Conservation (phyloP, 1,140 invertebrate species). For the Diorhabda carinulata region DNA sequence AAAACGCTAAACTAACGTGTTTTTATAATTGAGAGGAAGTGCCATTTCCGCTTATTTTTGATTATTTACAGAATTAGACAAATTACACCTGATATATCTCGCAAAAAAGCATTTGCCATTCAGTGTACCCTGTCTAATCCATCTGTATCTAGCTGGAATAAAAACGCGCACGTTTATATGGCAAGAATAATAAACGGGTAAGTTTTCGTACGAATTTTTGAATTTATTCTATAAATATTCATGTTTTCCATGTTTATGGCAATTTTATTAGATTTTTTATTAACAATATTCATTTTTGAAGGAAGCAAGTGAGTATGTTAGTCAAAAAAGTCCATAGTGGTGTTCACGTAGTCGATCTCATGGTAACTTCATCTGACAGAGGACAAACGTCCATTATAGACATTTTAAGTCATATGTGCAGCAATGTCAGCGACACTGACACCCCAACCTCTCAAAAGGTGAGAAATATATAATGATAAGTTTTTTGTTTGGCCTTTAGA, state of each 20-base stretch:
- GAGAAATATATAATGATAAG: not conserved
- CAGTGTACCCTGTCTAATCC: constrained; percentile 30
- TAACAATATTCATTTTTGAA: constrained; percentile 10
- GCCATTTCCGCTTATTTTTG: no score
- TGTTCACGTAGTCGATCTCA: constrained; percentile 29
- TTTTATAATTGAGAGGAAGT: no score
- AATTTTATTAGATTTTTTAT: not conserved
- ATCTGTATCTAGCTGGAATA: constrained; percentile 21
- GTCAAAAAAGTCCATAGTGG: constrained; percentile 22
- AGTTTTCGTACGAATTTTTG: not conserved
- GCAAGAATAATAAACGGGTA: constrained; percentile 28
- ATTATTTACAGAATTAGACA: constrained; percentile 22
- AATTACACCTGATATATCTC: constrained; percentile 17
- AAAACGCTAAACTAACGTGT: no score
- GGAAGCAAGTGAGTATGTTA: constrained; percentile 29
- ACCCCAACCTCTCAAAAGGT: not conserved
- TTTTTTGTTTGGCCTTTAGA: no score
- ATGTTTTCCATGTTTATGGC: no score
- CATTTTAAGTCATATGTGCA: constrained; percentile 24
- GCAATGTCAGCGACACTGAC: not conserved
- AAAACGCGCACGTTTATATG: constrained; percentile 27
- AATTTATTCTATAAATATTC: not conserved
- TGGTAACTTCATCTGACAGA: constrained; percentile 31
- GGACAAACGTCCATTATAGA: constrained; percentile 28
- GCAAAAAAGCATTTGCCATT: constrained; percentile 26